These are phyloP conservation scores for Xenops minutus DNA, from an alignment of 2,797 vertebrate species.

Conservation along the genomic window DNA sequence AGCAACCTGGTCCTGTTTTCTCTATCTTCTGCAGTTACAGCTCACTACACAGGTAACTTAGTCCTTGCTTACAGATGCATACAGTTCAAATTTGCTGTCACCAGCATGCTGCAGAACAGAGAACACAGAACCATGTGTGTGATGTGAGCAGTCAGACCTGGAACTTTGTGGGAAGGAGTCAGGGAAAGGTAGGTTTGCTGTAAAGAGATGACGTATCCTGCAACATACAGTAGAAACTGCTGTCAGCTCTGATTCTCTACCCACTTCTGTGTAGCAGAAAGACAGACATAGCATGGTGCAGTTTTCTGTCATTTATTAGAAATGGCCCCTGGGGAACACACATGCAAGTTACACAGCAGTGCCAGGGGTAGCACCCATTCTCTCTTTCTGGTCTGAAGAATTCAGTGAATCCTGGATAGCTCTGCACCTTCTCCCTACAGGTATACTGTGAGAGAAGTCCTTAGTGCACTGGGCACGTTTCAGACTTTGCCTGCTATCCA, in stretches of 20 bases:
- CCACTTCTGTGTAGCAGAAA: not conserved
- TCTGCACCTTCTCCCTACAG: not conserved
- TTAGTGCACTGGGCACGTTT: not conserved
- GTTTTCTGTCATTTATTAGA: conserved; percentile 52
- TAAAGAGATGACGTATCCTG: not conserved
- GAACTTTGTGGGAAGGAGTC: not conserved
- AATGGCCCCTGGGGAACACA: not conserved
- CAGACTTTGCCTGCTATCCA: not conserved
- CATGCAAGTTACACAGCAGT: not conserved
- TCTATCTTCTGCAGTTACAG: not conserved
- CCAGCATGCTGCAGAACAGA: not conserved
- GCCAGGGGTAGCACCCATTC: not conserved
- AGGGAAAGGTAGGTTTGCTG: not conserved
- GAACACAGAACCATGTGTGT: not conserved
- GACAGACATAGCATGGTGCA: not conserved
- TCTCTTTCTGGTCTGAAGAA: not conserved
- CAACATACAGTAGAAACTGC: not conserved
- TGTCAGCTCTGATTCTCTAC: not conserved
- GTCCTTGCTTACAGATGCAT: not conserved
- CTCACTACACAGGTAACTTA: not conserved
- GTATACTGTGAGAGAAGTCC: not conserved
- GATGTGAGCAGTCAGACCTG: not conserved
- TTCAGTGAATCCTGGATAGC: not conserved
- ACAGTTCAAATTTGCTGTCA: not conserved
- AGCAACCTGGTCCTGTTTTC: not conserved